Conservation (phyloP, 2,888 invertebrate genomes). For the Apamea crenata region DNA sequence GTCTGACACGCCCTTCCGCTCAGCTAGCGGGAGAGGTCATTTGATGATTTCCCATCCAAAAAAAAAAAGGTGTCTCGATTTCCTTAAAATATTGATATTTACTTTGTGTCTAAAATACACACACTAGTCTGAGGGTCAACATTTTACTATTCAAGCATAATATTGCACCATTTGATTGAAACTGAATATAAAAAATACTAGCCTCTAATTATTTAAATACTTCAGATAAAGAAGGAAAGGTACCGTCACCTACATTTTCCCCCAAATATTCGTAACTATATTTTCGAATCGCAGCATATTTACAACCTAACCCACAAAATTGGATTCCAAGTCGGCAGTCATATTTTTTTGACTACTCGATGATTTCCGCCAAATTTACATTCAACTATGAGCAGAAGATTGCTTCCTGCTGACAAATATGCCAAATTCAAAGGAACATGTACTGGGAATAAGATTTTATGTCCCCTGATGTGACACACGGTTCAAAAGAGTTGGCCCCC, state of each 20-base stretch:
- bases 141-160: neutral
- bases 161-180: neutral
- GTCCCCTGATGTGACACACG: slow-evolving; percentile 48
- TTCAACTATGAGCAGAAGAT: slow-evolving; percentile 60
- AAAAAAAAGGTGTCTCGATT: neutral
- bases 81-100: neutral
- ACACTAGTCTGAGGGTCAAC: neutral
- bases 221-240: neutral
- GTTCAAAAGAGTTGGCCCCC: neutral
- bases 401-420: slow-evolving; percentile 65
- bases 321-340: slow-evolving; percentile 28
- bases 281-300: slow-evolving; percentile 37
- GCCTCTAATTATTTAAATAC: neutral
- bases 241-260: neutral
- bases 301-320: slow-evolving; percentile 35
- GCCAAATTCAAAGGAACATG: slow-evolving; percentile 50
- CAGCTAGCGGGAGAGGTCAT: no score
- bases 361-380: slow-evolving; percentile 52
- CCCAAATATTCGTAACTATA: neutral
- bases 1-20: no score
- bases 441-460: slow-evolving; percentile 52
- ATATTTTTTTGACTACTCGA: slow-evolving; percentile 40
- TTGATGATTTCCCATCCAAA: no score
- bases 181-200: neutral
- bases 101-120: neutral